Evolutionary conservation across 2,888 invertebrate genomes (phyloP).

Genomic region (Eristalis intricaria): DNA sequence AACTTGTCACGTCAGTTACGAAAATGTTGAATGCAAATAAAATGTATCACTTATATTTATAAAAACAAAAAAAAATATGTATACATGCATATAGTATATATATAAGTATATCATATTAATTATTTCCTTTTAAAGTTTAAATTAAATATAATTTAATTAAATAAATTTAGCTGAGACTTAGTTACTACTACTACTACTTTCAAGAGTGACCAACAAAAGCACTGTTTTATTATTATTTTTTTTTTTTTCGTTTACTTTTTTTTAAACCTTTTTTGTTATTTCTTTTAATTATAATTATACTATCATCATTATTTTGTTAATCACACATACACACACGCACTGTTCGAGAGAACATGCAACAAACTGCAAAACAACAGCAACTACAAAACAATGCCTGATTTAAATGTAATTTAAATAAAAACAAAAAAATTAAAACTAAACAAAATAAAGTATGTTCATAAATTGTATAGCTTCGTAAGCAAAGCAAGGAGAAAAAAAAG

Average conservation of each 20-base stretch:
- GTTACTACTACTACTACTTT: constrained; percentile 62
- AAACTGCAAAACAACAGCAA: constrained; percentile 20
- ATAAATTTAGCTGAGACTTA: constrained; percentile 70
- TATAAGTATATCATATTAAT: constrained; percentile 58
- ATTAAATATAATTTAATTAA: constrained; percentile 67
- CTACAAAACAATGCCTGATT: constrained; percentile 48
- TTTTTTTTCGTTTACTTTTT: constrained; percentile 16
- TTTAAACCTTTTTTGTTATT: constrained; percentile 10
- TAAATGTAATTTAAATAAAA: constrained; percentile 52
- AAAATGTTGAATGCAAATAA: constrained; percentile 59
- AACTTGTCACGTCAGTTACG: constrained; percentile 50
- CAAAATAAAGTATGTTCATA: constrained; percentile 29
- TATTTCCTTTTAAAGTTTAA: constrained; percentile 44
- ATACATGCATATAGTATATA: constrained; percentile 44
- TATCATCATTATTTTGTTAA: constrained; percentile 18
- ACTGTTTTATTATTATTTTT: constrained; percentile 54
- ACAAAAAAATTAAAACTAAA: constrained; percentile 2
- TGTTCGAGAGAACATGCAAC: constrained; percentile 42
- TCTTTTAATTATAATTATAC: constrained; percentile 31
- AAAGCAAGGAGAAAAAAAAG: constrained; percentile 32
- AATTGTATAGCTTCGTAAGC: constrained; percentile 54
- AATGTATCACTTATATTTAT: constrained; percentile 66
- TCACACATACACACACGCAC: background rate
- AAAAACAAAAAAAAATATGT: constrained; percentile 46
- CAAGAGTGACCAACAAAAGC: constrained; percentile 48